phyloP scores from a whole-genome alignment of 2,797 vertebrate species.

The Pteropus rufus region DNA sequence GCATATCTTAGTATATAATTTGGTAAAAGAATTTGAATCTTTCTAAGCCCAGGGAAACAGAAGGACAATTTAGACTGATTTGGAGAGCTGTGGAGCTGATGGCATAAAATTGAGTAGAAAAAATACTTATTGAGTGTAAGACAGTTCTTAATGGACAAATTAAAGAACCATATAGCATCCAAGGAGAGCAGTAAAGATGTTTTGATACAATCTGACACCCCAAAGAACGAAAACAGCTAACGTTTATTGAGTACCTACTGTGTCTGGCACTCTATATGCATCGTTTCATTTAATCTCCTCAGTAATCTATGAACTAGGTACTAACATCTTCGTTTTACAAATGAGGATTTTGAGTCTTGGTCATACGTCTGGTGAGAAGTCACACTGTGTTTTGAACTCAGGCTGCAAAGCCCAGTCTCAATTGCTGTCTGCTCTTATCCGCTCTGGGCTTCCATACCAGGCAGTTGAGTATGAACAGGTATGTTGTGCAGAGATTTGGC shows the following conservation, averaged over 20 bases:
- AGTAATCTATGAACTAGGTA: neutral
- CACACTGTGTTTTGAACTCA: neutral
- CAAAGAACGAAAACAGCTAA: neutral
- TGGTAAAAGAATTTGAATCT: conserved; percentile 51
- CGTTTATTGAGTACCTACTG: neutral
- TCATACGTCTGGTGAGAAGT: neutral
- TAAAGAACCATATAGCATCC: conserved; percentile 19
- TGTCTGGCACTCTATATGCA: neutral
- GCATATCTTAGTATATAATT: conserved; percentile 50
- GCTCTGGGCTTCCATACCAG: neutral
- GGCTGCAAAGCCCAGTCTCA: neutral
- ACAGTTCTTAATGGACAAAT: conserved; percentile 61
- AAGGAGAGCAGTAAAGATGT: neutral
- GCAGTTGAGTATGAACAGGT: neutral
- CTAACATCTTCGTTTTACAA: neutral
- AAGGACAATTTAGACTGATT: conserved; percentile 65
- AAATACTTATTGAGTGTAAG: conserved; percentile 35
- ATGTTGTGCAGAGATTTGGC: neutral
- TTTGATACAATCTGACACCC: conserved; percentile 24
- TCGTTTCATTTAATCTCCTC: neutral
- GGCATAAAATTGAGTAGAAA: conserved; percentile 61
- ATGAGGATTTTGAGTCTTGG: neutral
- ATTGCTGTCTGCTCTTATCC: neutral
- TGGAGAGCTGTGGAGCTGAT: conserved; percentile 56
- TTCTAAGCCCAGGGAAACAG: conserved; percentile 50